Evolutionary conservation across 92 coral and sea anemone species (phyloP), one percentile per base, ranked within the genome.

Genomic region (Parazoanthus darwini): DNA sequence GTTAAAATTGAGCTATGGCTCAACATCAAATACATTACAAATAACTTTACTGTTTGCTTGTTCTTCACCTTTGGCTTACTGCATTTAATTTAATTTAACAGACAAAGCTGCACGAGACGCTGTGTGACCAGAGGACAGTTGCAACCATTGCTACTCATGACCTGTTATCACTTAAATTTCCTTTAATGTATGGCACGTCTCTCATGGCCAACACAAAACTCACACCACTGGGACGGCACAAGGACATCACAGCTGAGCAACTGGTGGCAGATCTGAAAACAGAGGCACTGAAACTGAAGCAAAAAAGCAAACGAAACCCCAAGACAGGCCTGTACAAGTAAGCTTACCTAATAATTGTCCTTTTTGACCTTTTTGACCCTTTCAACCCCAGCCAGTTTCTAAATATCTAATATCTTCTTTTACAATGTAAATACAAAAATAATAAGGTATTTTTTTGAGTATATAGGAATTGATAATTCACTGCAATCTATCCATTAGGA

Each of bases 141-240:
- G 99, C 99, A 65, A 97, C 99, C 35, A 95, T 97, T 38, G 99
- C 99, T 16, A 95, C 99, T 42, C 99, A 97, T 78, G 90, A 90
- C 77, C 58, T 94, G 67, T 82, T 92, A 15, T 82, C 98, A 39
- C 50, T 97, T 75, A 74, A 86, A 44, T 93, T 97, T 72, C 99
- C 99, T 16, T 93, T 97, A 36, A 87, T 76, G 63, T 97, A 95
- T 85, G 97, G 96, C 74, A 94, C 97, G 5, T 91, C 88, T 20
- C 66, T 65, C 9, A 91, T 95, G 63, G 65, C 87, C 37, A 94
- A 94, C n/a, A 92, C 93, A 58, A 63, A 88, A 36, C 88, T 97
- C 39, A 56, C 88, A 59, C 99, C 99, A 22, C 86, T 97, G 7
- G 99, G 99, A 66, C 91, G 95, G 78, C 91, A 93, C 15, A 93